Percentiles rank a stretch among this genome's conserved stretches.
Evolutionary conservation across 2,888 invertebrate genomes (phyloP).

Genomic region (Perizoma flavofasciatum): DNA sequence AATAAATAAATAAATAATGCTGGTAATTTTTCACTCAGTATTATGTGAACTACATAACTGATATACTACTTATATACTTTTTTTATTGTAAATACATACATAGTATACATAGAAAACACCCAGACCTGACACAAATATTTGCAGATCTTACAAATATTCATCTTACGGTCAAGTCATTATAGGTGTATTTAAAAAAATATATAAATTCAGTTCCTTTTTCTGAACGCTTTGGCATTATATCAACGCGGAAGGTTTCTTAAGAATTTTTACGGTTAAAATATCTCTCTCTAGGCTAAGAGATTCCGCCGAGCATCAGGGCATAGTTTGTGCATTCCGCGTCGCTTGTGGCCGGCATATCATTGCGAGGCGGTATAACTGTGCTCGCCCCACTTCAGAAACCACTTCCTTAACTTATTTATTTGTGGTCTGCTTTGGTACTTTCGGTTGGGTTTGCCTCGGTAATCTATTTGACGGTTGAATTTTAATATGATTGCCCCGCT

Average conservation of each 20-base stretch:
- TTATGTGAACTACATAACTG: too few relatives aligned
- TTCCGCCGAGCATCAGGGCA: slow-evolving; percentile 53
- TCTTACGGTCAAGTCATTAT: too few relatives aligned
- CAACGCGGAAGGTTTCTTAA: slow-evolving; percentile 38
- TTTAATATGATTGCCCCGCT: neutral
- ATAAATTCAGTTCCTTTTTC: too few relatives aligned
- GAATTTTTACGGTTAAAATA: slow-evolving; percentile 61
- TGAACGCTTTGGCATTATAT: too few relatives aligned
- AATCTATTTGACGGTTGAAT: neutral
- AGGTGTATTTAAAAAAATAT: too few relatives aligned
- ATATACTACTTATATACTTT: too few relatives aligned
- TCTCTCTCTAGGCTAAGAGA: slow-evolving; percentile 52
- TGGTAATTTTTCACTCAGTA: too few relatives aligned
- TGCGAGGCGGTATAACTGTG: slow-evolving; percentile 45
- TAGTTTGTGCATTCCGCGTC: slow-evolving; percentile 59
- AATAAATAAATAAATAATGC: too few relatives aligned
- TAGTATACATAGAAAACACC: too few relatives aligned
- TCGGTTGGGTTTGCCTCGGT: neutral
- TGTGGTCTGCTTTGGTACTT: slow-evolving; percentile 30
- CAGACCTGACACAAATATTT: too few relatives aligned
- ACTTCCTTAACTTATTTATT: slow-evolving; percentile 50
- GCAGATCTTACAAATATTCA: too few relatives aligned
- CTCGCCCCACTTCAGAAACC: slow-evolving; percentile 40
- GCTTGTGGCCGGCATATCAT: slow-evolving; percentile 57
- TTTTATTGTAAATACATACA: too few relatives aligned